Base-by-base conservation (phyloP, 92 coral and sea anemone genomes). In the Micromussa lordhowensis region DNA sequence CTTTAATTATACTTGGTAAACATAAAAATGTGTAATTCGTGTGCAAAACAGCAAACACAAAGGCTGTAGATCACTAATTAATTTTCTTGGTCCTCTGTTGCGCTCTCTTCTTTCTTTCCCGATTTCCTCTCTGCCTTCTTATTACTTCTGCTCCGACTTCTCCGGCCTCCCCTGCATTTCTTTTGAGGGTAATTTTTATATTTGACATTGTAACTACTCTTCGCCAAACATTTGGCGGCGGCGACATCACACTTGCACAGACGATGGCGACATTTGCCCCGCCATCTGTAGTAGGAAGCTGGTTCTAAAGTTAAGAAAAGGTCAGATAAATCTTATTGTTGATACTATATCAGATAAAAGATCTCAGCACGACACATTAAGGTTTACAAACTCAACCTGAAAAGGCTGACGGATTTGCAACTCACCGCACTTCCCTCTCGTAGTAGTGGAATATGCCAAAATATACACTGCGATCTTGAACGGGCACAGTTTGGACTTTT, bases 171-270 rank as follows among this genome's bases (percentile, higher is more conserved):
- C 74, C 29, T 85, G 59, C 92, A 89, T 68, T 89, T 85, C 8
- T 44, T 54, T 19, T 75, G 88, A 13, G 92, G 36, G 75, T 92
- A 69, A 14, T 72, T 35, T 63, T 85, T 81, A 68, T 85, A 89
- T 34, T 54, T 49, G 30, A 77, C 55, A 73, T 89, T 58, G 71
- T n/a, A n/a, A n/a, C n/a, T n/a, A n/a, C n/a, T n/a, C n/a, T n/a
- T n/a, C n/a, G n/a, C n/a, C n/a, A n/a, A 92, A 59, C 95, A 92
- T 57, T 77, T 81, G 68, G 81, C 95, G 5, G 95, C 95, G 0
- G 53, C 48, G 16, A 90, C 88, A 72, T 92, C 95, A 68, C 95
- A 92, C 77, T 79, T 77, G 61, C 95, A 92, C 77, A 92, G 75
- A 0, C 78, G 66, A 64, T 85, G 82, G 44, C 85, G 85, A 35